phyloP scores from a whole-genome alignment of 2,797 vertebrate species.

The Craterocephalus amniculus region DNA sequence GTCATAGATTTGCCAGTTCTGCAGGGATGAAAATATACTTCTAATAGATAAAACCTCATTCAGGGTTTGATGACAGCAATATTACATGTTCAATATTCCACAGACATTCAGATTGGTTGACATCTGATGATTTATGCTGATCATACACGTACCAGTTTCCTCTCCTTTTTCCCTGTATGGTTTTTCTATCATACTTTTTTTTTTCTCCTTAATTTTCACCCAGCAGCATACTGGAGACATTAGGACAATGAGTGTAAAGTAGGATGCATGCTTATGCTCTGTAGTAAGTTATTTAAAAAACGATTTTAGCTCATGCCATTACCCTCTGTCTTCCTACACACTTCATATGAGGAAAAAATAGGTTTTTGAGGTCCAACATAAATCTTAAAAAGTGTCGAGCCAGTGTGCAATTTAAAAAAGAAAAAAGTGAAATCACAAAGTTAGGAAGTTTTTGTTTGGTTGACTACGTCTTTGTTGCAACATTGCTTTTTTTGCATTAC shows the following conservation, averaged over 20 bases:
- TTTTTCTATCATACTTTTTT: neutral
- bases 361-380: too few relatives aligned
- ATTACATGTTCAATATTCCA: neutral
- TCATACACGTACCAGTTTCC: neutral
- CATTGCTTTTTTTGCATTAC: too few relatives aligned
- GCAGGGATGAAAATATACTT: conserved; percentile 11
- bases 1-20: conserved; percentile 4
- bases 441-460: too few relatives aligned
- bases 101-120: neutral
- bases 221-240: neutral
- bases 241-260: neutral
- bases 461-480: too few relatives aligned
- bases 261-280: too few relatives aligned
- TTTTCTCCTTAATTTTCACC: neutral
- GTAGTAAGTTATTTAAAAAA: too few relatives aligned
- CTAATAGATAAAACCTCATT: neutral
- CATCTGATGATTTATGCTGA: neutral
- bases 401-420: too few relatives aligned
- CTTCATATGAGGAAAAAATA: too few relatives aligned
- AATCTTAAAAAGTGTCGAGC: too few relatives aligned
- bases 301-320: too few relatives aligned
- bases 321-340: too few relatives aligned
- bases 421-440: too few relatives aligned
- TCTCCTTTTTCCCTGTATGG: neutral
- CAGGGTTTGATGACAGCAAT: neutral